Evolutionary conservation across 2,113 vertebrate genomes (phyloP).

Genomic region (Heloderma charlesbogerti): DNA sequence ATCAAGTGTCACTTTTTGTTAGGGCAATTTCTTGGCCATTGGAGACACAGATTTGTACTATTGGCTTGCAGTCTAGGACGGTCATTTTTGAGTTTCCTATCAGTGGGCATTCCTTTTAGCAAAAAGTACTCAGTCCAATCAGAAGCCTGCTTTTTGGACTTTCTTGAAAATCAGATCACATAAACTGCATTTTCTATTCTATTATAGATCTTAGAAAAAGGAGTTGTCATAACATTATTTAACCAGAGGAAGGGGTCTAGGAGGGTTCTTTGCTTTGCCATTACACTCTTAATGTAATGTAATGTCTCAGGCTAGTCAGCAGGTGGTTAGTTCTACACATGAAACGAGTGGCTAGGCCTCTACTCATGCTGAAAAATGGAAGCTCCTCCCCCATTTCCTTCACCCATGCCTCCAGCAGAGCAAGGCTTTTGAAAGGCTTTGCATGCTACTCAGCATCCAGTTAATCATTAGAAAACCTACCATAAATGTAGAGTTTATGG

Average conservation of each 20-base stretch:
- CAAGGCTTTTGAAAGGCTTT: accelerated
- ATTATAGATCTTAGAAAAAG: background rate
- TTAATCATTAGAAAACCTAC: constrained; percentile 76
- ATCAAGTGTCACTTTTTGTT: too few species aligned
- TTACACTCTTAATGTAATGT: too few species aligned
- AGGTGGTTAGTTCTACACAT: background rate
- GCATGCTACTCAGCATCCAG: background rate
- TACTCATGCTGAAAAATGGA: background rate
- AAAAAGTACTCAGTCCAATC: background rate
- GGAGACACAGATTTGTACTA: background rate
- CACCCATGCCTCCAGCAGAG: background rate
- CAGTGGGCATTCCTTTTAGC: background rate
- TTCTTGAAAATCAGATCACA: background rate
- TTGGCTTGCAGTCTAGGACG: background rate
- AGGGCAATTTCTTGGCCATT: background rate
- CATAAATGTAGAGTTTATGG: constrained; percentile 78
- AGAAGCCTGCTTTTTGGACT: background rate
- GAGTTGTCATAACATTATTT: background rate
- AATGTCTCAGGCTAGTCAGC: background rate
- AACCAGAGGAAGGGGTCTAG: background rate
- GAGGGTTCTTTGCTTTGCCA: background rate
- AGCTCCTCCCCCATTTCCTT: too few species aligned
- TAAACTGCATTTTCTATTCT: background rate
- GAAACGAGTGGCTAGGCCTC: background rate
- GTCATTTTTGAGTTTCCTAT: background rate